Base-by-base conservation (phyloP, 2,888 invertebrate species). In the Pachydiplax longipennis region DNA sequence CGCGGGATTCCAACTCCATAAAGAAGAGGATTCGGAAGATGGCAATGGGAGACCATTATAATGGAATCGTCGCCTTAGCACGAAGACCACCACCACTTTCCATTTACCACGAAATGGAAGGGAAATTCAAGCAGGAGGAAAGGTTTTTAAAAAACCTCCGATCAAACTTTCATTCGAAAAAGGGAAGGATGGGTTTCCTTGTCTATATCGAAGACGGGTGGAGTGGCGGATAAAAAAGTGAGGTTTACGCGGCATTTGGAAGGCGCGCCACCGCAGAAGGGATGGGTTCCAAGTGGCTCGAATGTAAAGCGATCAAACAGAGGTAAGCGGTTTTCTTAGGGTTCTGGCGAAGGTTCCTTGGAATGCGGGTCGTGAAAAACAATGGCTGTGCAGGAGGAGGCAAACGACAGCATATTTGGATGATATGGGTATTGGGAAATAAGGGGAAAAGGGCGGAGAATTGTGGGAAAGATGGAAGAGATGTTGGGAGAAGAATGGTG, bases 311-410 rank as follows among this genome's bases (percentile, higher is more conserved):
- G 87, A 87, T 87, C 73, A 73, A 73, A 73, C 73, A 37, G 87
- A 65, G 61, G 73, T 61, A 87, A 87, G 37, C n/a, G 61, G 87
- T 61, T 87, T 87, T 61, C 37, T 61, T 37, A 53, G 61, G 87
- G 58, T 44, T 44, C 44, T 35, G 83, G 83, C 83, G 58, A 83
- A 18, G 37, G 61, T 87, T 87, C 61, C 87, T 65, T 48, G 87
- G 61, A 87, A 87, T 87, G 87, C 87, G 87, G 87, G 87, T 37
- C 65, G 65, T 40, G 87, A 87, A 87, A 87, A 87, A 87, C 87
- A 87, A 87, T 87, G 65, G 61, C 61, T 87, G 31, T 53, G 61
- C n/a, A 61, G 87, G 8, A 61, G 87, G 61, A 87, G 61, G 87
- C 58, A 58, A 40, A 65, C 87, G 87, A 87, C 87, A 87, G 87